Evolutionary conservation across 1,140 invertebrate species (phyloP).

Genomic region (Diorhabda carinulata): DNA sequence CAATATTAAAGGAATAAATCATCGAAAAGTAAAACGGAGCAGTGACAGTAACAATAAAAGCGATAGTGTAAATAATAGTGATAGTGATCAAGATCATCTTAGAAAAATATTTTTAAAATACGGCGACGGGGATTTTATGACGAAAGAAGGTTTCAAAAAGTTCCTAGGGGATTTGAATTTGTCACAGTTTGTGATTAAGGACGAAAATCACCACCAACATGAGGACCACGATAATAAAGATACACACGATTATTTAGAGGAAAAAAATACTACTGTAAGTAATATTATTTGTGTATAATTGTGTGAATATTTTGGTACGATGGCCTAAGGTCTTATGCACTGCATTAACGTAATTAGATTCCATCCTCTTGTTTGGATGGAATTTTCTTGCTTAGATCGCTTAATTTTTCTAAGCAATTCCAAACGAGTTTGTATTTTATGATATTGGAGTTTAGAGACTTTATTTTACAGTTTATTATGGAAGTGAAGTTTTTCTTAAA

Average conservation of each 20-base stretch:
- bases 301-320: no score
- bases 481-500: no score
- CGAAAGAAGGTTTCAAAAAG: conserved; percentile 61
- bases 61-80: conserved; percentile 22
- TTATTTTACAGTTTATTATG: no score
- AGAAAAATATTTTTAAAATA: conserved; percentile 53
- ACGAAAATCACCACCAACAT: not conserved
- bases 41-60: conserved; percentile 15
- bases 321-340: no score
- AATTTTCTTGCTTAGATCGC: no score
- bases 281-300: not conserved
- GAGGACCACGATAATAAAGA: not conserved
- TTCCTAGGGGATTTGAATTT: conserved; percentile 48
- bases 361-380: no score
- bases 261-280: not conserved
- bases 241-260: not conserved
- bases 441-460: no score
- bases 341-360: no score
- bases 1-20: conserved; percentile 3
- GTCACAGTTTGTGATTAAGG: not conserved
- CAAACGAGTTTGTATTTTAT: no score
- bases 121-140: conserved; percentile 58
- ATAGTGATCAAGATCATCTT: conserved; percentile 27
- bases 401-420: no score
- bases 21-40: conserved; percentile 7